Percentiles rank a stretch among this genome's conserved stretches.
Conservation (phyloP, 2,888 invertebrate genomes). For the Agrenia bidenticulata region DNA sequence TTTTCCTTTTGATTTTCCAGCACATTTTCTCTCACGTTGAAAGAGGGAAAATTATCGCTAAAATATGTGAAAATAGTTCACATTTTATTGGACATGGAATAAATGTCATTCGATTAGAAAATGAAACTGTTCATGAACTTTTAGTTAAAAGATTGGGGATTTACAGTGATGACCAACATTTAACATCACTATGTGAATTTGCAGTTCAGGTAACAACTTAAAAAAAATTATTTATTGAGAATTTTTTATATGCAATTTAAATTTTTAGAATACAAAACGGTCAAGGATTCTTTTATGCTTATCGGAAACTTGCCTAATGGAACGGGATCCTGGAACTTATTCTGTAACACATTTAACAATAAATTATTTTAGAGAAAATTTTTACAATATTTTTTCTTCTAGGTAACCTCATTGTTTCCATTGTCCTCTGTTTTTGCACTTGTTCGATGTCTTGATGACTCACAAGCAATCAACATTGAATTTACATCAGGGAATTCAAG, state of each 20-base stretch:
- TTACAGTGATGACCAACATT: slow-evolving; percentile 89
- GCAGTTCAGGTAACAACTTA: no score
- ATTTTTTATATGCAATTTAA: no score
- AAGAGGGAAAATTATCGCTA: slow-evolving; percentile 81
- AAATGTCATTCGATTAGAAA: slow-evolving; percentile 73
- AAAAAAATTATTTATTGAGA: no score
- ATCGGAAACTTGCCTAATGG: slow-evolving; percentile 91
- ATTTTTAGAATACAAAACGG: slow-evolving; percentile 80
- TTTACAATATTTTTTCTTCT: background rate
- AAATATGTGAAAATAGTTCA: slow-evolving; percentile 78
- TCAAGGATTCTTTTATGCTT: slow-evolving; percentile 84
- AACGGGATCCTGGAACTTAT: slow-evolving; percentile 96
- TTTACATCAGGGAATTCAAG: slow-evolving; percentile 88
- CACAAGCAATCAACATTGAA: slow-evolving; percentile 90
- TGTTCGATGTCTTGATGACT: slow-evolving; percentile 83
- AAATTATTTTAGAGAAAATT: slow-evolving; percentile 24
- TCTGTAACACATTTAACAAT: slow-evolving; percentile 45
- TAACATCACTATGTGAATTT: slow-evolving; percentile 96
- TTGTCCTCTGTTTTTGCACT: slow-evolving; percentile 80
- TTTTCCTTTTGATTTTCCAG: slow-evolving; percentile 55
- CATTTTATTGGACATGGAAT: slow-evolving; percentile 79
- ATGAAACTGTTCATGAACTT: slow-evolving; percentile 83
- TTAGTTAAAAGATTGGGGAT: slow-evolving; percentile 86
- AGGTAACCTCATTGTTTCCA: slow-evolving; percentile 51
- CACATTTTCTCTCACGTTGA: slow-evolving; percentile 86